Evolutionary conservation across 2,888 invertebrate species (phyloP), one percentile per base, ranked within the genome.

Genomic region (Rhorus exstirpatorius): DNA sequence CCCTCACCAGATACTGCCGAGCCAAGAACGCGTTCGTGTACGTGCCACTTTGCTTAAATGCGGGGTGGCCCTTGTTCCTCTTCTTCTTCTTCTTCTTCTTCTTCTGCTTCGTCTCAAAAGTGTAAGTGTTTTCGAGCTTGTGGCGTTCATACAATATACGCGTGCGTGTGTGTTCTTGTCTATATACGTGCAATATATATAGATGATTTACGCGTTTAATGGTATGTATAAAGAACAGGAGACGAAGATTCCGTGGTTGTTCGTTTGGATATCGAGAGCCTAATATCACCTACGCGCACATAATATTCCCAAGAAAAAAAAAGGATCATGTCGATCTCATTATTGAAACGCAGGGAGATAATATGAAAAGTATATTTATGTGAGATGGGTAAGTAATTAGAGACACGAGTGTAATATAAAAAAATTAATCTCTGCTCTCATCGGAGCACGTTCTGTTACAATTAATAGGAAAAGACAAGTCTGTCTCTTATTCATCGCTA

Each of bases 11-110:
- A 84, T 81, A 74, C 61, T 72, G 31, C 75, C 41, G 82, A 79
- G 78, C 71, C 68, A 19, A 65, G 79, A 79, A 71, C 55, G 82
- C 71, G 71, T 38, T 78, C 79, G 84, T 86, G 86, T 88, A 89
- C 89, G 86, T 89, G 86, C 89, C 89, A 89, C 89, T 89, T 89
- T 89, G 83, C 87, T 88, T 89, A 89, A 89, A 89, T 88, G 87
- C 88, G 89, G 89, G 87, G 87, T 87, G 87, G 86, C 85, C 86
- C 79, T 76, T 78, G 46, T 61, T 70, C 76, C 61, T 75, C 63
- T 24, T 31, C 31, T 51, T 26, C 72, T 79, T 63, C 55, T 35
- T 53, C 55, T 58, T 75, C 63, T 24, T 31, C 31, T 51, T 26
- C 72, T 79, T 63, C 55, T 35, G 46, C 55, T 58, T 75, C 70